Evolutionary conservation across 2,113 vertebrate species (phyloP).

Genomic region (Macaca nemestrina): DNA sequence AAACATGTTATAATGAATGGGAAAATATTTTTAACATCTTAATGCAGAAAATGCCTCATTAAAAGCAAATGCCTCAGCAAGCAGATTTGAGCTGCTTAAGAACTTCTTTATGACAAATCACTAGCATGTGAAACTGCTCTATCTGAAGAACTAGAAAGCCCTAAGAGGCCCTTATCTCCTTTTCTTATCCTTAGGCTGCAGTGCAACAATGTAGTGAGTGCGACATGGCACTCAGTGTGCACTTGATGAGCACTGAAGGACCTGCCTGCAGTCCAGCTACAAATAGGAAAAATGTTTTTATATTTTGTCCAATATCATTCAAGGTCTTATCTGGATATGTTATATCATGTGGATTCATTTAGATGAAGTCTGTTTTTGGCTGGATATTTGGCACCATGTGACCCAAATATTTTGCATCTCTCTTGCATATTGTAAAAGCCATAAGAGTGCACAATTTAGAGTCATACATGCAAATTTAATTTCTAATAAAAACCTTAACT

Average conservation of each 20-base stretch:
- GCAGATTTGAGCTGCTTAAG: constrained; percentile 57
- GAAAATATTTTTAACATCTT: constrained; percentile 71
- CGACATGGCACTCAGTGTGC: not conserved
- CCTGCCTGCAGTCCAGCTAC: not conserved
- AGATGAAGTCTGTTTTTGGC: constrained; percentile 1
- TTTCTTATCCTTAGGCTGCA: not conserved
- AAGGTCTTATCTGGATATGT: not conserved
- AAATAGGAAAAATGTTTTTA: not conserved
- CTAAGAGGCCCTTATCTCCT: not conserved
- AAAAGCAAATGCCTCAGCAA: constrained; percentile 69
- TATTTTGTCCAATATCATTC: not conserved
- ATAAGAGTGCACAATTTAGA: not conserved
- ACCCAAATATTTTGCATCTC: constrained; percentile 1
- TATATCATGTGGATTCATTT: not conserved
- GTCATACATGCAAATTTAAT: not conserved
- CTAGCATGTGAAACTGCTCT: constrained; percentile 44
- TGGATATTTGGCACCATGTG: not conserved
- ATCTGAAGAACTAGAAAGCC: constrained; percentile 39
- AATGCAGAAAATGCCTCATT: constrained; percentile 73
- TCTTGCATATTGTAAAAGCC: constrained; percentile 10
- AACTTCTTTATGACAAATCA: constrained; percentile 65
- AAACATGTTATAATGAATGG: constrained; percentile 69
- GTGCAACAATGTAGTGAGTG: not conserved
- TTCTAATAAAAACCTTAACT: constrained; percentile 24
- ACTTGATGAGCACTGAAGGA: not conserved